Base-by-base conservation (phyloP, 2,113 vertebrate species). In the Ivindomyrus marchei region DNA sequence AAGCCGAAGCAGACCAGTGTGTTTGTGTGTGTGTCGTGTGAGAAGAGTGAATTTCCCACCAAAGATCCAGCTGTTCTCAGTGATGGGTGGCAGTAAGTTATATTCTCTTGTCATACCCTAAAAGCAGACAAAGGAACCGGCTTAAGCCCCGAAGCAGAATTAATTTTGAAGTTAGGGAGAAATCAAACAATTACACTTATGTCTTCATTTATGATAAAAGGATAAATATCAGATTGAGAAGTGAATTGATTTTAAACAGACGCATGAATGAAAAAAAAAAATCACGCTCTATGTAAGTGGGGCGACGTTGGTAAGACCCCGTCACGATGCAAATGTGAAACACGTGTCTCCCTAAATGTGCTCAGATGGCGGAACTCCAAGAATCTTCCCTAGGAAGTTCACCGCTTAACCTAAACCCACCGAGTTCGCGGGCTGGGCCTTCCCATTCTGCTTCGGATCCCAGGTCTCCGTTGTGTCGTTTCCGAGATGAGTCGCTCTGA, bases 281-380 rank as follows among this genome's bases (percentile, higher is more conserved):
- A 45, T 52, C 7, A 46, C 24, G 39, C 45, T 50, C 11, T 24
- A 66, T 90, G 89, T 24, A 66, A 91, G 4, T 88, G 90, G 91
- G 90, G 90, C 10, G 31, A 58, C 91, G 91, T 92, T 93, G 92
- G 92, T 93, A 90, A 83, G 91, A 94, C 89, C 93, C 92, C 91
- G 92, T 93, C 92, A 93, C 94, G 91, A 92, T 90, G 50, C 92
- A 95, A 96, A 94, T 93, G 93, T 92, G 90, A 94, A 95, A 93
- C 95, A 95, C 93, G 92, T 95, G 94, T 92, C 49, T 94, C 91
- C 92, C 39, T 94, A 94, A 95, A 95, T 91, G 91, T 85, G 92
- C 91, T 96, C 94, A 94, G 93, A 94, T 95, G 94, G 93, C 92
- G 93, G 93, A 94, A 93, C 93, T 93, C 92, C 89, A 90, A 77